Percentiles rank a stretch among this genome's conserved stretches.
Evolutionary conservation across 2,113 vertebrate genomes (phyloP).

Genomic region (Struthidea cinerea): DNA sequence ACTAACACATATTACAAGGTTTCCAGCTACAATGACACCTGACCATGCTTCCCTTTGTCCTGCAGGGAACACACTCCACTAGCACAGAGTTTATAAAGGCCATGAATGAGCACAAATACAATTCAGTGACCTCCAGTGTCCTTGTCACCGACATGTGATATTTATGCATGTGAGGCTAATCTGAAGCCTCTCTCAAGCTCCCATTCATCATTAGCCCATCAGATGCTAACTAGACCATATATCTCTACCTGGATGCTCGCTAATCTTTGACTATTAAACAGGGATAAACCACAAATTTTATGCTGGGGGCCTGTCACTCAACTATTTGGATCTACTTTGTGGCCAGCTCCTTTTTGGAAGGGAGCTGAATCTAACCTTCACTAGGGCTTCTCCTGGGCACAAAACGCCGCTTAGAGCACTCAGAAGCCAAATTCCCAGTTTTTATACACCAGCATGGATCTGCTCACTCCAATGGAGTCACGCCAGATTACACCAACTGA

Average conservation of each 20-base stretch:
- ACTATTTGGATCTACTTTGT: neutral
- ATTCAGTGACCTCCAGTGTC: conserved; percentile 44
- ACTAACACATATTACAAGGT: neutral
- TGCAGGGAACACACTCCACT: neutral
- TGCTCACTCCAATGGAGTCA: neutral
- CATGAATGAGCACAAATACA: neutral
- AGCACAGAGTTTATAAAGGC: neutral
- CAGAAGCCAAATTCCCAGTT: neutral
- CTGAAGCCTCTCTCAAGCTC: conserved; percentile 41
- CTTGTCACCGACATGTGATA: conserved; percentile 51
- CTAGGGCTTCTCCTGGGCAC: neutral
- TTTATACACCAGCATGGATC: neutral
- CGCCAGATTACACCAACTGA: neutral
- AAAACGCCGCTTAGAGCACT: neutral
- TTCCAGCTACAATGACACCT: neutral
- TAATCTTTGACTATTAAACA: conserved; percentile 54
- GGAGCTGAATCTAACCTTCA: neutral
- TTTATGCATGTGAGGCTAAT: conserved; percentile 54
- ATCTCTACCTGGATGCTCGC: conserved; percentile 47
- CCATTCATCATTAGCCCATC: conserved; percentile 60
- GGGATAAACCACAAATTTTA: conserved; percentile 40
- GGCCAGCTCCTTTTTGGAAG: neutral
- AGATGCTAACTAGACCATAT: conserved; percentile 44
- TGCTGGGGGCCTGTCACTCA: neutral
- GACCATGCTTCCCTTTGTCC: neutral